phyloP scores from a whole-genome alignment of 2,888 invertebrate species.

The Suillia variegata region DNA sequence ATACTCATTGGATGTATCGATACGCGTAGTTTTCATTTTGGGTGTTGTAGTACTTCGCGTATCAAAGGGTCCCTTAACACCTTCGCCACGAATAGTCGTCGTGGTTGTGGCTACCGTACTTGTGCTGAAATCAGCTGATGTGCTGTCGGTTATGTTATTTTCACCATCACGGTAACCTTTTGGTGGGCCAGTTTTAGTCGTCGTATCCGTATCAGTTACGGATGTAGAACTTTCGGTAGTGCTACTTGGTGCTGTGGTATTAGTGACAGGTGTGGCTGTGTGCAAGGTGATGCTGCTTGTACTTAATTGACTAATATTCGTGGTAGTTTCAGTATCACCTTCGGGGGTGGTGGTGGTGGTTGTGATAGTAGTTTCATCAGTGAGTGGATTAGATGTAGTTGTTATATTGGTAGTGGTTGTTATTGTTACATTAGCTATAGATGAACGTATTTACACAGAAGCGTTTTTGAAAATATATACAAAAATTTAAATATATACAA shows the following conservation, averaged over 20 bases:
- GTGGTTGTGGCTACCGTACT: conserved; percentile 32
- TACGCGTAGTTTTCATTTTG: conserved; percentile 56
- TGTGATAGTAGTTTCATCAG: conserved; percentile 13
- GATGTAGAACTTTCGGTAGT: conserved; percentile 35
- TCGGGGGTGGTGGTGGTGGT: conserved; percentile 12
- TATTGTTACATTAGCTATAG: conserved; percentile 60
- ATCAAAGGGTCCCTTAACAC: conserved; percentile 36
- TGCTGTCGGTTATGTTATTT: conserved; percentile 56
- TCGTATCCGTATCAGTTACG: conserved; percentile 27
- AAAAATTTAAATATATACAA: conserved; percentile 39
- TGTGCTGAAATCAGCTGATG: conserved; percentile 33
- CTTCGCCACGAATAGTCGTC: conserved; percentile 38
- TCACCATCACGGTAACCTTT: conserved; percentile 61
- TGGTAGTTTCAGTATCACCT: conserved; percentile 31
- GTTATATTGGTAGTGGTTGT: conserved; percentile 50
- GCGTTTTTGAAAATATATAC: conserved; percentile 47
- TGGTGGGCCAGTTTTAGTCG: conserved; percentile 51
- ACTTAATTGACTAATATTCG: conserved; percentile 31
- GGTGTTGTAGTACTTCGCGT: conserved; percentile 43
- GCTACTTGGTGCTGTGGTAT: conserved; percentile 28
- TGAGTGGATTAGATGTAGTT: conserved; percentile 24
- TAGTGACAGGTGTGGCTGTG: conserved; percentile 44
- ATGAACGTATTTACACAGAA: conserved; percentile 59
- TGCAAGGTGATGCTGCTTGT: conserved; percentile 49
- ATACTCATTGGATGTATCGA: conserved; percentile 58